These are phyloP conservation scores for Lindbergichthys nudifrons DNA, from an alignment of 2,797 vertebrate species.

Conservation along the genomic window DNA sequence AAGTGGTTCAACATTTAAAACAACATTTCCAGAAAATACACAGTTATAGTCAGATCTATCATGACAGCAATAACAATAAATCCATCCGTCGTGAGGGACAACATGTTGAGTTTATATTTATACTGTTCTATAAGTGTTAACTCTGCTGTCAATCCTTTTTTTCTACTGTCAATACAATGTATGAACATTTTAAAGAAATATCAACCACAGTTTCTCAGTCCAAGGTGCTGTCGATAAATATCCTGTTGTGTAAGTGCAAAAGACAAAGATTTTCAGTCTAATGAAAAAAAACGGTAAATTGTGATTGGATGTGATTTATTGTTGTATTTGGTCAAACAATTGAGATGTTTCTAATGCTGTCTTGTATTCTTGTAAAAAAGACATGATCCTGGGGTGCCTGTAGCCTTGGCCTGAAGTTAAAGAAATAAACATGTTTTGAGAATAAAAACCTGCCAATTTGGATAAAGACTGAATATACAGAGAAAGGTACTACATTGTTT, in stretches of 20 bases:
- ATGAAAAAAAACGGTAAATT: too few relatives aligned
- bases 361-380: not conserved
- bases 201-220: too few relatives aligned
- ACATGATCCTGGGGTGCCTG: too few relatives aligned
- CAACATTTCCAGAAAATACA: not conserved
- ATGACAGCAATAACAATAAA: not conserved
- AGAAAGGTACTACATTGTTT: constrained; percentile 1
- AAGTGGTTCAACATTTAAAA: not conserved
- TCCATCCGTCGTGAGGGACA: not conserved
- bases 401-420: too few relatives aligned
- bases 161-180: too few relatives aligned
- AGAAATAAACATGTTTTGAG: not conserved
- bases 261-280: too few relatives aligned
- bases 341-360: not conserved
- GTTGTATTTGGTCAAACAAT: not conserved
- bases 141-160: too few relatives aligned
- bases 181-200: too few relatives aligned
- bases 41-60: not conserved
- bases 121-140: too few relatives aligned
- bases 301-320: not conserved
- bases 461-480: not conserved
- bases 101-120: not conserved
- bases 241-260: too few relatives aligned
- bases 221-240: too few relatives aligned
- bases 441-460: constrained; percentile 7